Evolutionary conservation across 2,797 vertebrate species (phyloP).

Genomic region (Onychomys torridus): DNA sequence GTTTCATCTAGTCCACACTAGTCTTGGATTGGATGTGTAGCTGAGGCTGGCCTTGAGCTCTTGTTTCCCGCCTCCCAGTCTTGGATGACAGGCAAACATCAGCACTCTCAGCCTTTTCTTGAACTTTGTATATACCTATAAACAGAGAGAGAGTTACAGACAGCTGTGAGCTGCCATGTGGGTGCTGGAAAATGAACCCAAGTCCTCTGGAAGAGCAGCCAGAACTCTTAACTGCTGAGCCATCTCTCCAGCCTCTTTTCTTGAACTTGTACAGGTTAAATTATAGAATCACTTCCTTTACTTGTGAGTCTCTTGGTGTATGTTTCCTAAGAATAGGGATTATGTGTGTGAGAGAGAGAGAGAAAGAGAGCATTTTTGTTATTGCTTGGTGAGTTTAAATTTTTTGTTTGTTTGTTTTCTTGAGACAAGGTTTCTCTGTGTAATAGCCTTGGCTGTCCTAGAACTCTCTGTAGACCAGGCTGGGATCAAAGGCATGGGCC

Average conservation of each 20-base stretch:
- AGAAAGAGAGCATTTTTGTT: neutral
- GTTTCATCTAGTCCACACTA: neutral
- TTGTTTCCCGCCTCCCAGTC: neutral
- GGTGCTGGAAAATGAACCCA: neutral
- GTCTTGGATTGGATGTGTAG: neutral
- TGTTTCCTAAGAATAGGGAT: slow-evolving; percentile 22
- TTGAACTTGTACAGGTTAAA: slow-evolving; percentile 19
- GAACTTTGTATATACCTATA: neutral
- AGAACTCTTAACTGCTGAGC: neutral
- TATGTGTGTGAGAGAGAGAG: neutral
- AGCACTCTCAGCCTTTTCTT: neutral
- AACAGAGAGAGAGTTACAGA: too few species aligned
- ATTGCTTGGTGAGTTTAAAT: neutral
- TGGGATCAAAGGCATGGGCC: too few species aligned
- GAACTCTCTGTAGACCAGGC: too few species aligned
- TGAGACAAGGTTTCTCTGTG: neutral
- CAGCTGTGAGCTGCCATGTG: too few species aligned
- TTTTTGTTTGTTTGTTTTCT: neutral
- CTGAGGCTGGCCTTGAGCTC: neutral
- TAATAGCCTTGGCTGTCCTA: neutral
- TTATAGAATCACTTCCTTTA: slow-evolving; percentile 21
- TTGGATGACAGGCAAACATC: neutral
- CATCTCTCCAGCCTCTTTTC: neutral
- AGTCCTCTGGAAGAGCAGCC: neutral
- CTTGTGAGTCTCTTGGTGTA: neutral